Evolutionary conservation across 1,140 invertebrate genomes (phyloP).

Genomic region (Caenorhabditis tropicalis): DNA sequence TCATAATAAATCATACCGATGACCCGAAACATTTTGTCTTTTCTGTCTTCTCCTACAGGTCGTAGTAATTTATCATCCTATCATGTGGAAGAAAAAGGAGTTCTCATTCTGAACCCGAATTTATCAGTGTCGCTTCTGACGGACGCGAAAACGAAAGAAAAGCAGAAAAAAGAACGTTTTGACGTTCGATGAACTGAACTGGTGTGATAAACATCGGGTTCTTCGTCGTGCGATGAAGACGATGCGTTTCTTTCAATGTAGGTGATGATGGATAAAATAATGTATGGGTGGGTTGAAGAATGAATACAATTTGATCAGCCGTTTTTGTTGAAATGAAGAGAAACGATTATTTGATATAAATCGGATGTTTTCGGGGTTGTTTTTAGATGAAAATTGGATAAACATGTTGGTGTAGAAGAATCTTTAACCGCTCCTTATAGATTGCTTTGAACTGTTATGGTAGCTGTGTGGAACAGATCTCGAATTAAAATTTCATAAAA

Average conservation of each 20-base stretch:
- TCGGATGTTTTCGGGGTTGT: too few species aligned
- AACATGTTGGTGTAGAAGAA: too few species aligned
- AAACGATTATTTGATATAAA: too few species aligned
- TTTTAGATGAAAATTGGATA: too few species aligned
- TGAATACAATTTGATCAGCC: too few species aligned
- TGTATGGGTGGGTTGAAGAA: too few species aligned
- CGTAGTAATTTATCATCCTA: not conserved
- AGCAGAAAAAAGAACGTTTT: not conserved
- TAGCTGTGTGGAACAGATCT: too few species aligned
- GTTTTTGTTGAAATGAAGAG: too few species aligned
- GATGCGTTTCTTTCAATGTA: not conserved
- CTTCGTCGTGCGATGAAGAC: not conserved
- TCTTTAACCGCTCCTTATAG: too few species aligned
- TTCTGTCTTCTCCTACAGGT: not conserved
- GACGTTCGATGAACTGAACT: not conserved
- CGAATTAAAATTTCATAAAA: too few species aligned
- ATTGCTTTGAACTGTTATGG: too few species aligned
- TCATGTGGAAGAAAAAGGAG: not conserved
- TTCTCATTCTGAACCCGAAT: not conserved
- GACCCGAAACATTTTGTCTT: not conserved
- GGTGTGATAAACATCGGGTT: constrained; percentile 25
- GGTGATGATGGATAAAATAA: not conserved
- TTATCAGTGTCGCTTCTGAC: not conserved
- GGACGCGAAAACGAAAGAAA: not conserved
- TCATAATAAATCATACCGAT: not conserved